phyloP scores from a whole-genome alignment of 2,888 invertebrate genomes.

The Caenorhabditis japonica region DNA sequence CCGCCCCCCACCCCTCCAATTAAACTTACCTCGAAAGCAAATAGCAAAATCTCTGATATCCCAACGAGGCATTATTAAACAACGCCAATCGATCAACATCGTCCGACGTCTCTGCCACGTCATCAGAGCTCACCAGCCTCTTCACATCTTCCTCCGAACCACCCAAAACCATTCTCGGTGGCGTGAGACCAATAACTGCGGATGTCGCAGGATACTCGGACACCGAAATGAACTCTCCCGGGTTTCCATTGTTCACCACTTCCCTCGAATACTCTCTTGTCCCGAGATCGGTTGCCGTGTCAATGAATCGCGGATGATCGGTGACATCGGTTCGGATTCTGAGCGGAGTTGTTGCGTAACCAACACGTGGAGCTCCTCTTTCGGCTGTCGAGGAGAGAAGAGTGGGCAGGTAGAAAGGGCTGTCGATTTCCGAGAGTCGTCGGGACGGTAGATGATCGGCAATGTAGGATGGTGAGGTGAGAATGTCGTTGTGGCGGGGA shows the following conservation, averaged over 20 bases:
- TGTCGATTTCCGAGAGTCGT: constrained; percentile 45
- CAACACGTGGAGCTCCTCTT: constrained; percentile 6
- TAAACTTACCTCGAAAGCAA: constrained; percentile 27
- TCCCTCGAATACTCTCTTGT: constrained; percentile 16
- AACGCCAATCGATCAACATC: constrained; percentile 49
- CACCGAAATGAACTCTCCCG: constrained; percentile 25
- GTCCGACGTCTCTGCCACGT: constrained; percentile 18
- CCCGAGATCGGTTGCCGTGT: constrained; percentile 23
- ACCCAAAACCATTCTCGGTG: constrained; percentile 14
- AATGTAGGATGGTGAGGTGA: constrained; percentile 38
- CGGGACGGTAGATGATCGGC: constrained; percentile 47
- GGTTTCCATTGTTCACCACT: constrained; percentile 6
- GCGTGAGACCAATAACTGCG: constrained; percentile 36
- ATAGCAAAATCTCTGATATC: constrained; percentile 45
- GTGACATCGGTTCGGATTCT: constrained; percentile 40
- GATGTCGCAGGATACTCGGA: constrained; percentile 46
- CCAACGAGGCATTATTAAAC: constrained; percentile 44
- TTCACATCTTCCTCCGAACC: background rate
- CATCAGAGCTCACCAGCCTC: too few relatives aligned
- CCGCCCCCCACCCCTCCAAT: too few relatives aligned
- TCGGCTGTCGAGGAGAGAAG: constrained; percentile 31
- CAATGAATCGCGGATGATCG: constrained; percentile 24
- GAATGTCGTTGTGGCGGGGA: constrained; percentile 35
- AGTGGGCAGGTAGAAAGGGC: constrained; percentile 34
- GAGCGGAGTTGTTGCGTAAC: constrained; percentile 37